A percentile compares a stretch with the other conserved stretches of the same genome.
These are phyloP conservation scores for Drosophila kambysellisi DNA, from an alignment of 2,888 invertebrate genomes.

Conservation along the genomic window DNA sequence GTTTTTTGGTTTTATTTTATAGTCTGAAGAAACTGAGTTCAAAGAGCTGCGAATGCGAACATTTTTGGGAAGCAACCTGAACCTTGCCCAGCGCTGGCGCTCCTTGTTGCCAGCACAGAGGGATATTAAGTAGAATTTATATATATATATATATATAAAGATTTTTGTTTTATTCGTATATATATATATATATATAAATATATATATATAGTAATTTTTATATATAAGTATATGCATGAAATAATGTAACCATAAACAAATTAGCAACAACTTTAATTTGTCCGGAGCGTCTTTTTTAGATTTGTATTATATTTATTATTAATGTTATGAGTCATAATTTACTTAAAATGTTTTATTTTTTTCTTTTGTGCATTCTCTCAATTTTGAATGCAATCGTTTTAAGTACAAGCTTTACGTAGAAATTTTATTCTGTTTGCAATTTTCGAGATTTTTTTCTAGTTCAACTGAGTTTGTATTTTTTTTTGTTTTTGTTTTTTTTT, in stretches of 20 bases:
- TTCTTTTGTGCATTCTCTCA: conserved; percentile 6
- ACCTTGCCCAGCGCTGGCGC: conserved; percentile 56
- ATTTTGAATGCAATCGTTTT: conserved; percentile 12
- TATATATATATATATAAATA: conserved; percentile 31
- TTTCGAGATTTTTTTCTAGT: conserved; percentile 55
- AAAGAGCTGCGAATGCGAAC: conserved; percentile 74
- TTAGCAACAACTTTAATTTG: conserved; percentile 78
- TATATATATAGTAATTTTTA: conserved; percentile 50
- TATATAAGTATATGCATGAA: conserved; percentile 73
- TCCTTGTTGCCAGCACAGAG: conserved; percentile 65
- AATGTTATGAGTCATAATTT: conserved; percentile 59
- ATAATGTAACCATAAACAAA: conserved; percentile 83
- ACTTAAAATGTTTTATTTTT: conserved; percentile 51
- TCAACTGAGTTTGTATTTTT: conserved; percentile 55
- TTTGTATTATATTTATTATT: conserved; percentile 57
- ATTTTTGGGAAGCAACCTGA: conserved; percentile 61
- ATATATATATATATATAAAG: conserved; percentile 42
- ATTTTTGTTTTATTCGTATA: conserved; percentile 14
- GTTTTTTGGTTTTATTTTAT: conserved; percentile 27
- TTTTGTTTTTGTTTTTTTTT: conserved; percentile 5
- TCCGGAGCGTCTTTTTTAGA: conserved; percentile 71
- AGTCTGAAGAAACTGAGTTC: conserved; percentile 74
- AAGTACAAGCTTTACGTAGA: conserved; percentile 48
- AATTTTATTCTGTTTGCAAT: conserved; percentile 54
- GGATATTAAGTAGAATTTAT: conserved; percentile 40